Percentiles rank a stretch among this genome's conserved stretches.
phyloP scores from a whole-genome alignment of 1,140 invertebrate species.

The Lordiphosa mommai region DNA sequence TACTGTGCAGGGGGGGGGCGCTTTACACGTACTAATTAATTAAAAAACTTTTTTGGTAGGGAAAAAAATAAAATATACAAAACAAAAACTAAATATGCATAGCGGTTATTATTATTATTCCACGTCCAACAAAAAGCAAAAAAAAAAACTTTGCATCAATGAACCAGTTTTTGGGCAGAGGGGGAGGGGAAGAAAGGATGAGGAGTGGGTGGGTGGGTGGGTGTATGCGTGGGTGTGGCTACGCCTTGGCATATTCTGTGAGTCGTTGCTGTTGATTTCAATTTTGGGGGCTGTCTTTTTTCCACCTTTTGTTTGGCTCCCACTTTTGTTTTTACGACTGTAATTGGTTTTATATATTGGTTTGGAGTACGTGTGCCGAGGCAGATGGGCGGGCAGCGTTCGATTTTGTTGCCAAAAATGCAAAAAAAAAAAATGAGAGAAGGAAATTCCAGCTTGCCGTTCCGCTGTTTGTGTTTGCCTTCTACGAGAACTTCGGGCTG shows the following conservation, averaged over 20 bases:
- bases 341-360: slow-evolving; percentile 60
- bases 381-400: slow-evolving; percentile 23
- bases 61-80: background rate
- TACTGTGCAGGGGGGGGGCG: background rate
- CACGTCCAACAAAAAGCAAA: slow-evolving; percentile 13
- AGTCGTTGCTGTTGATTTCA: slow-evolving; percentile 26
- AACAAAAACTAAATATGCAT: slow-evolving; percentile 62
- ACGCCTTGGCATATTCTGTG: slow-evolving; percentile 25
- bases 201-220: background rate
- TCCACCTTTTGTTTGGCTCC: slow-evolving; percentile 3
- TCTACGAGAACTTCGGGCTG: slow-evolving; percentile 16
- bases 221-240: background rate
- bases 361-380: slow-evolving; percentile 2
- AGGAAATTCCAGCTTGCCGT: slow-evolving; percentile 12
- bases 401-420: slow-evolving; percentile 61
- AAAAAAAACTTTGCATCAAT: slow-evolving; percentile 4
- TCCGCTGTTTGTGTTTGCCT: slow-evolving; percentile 29
- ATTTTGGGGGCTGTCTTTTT: slow-evolving; percentile 23
- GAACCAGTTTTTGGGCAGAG: background rate
- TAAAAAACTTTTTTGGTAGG: slow-evolving; percentile 57
- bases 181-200: background rate
- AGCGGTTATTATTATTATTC: slow-evolving; percentile 52
- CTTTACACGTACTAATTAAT: slow-evolving; percentile 64
- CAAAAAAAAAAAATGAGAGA: slow-evolving; percentile 29
- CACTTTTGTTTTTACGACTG: slow-evolving; percentile 42